Conservation (phyloP, 2,888 invertebrate genomes). For the Acholoe squamosa region DNA sequence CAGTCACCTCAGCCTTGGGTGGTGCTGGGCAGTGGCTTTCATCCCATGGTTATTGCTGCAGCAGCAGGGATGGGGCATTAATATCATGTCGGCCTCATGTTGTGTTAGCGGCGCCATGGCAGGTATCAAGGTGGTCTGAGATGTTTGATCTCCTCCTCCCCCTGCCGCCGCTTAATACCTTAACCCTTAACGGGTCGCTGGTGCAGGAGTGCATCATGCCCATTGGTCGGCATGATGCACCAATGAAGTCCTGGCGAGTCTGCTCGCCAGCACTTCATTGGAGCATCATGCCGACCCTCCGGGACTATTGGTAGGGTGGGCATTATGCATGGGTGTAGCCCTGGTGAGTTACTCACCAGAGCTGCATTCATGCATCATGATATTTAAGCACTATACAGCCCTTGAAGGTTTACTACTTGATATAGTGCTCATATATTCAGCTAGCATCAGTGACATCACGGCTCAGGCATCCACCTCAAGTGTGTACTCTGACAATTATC, state of each 20-base stretch:
- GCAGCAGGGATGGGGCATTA: not conserved
- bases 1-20: not conserved
- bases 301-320: too few species aligned
- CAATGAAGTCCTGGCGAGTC: too few species aligned
- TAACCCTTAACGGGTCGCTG: too few species aligned
- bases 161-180: not conserved
- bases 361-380: too few species aligned
- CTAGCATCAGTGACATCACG: not conserved
- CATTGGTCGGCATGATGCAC: too few species aligned
- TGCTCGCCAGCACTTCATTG: too few species aligned
- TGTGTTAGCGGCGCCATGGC: not conserved
- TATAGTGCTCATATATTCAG: not conserved
- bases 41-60: not conserved
- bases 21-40: not conserved
- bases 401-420: too few species aligned
- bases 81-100: constrained; percentile 13
- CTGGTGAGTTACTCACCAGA: too few species aligned
- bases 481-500: constrained; percentile 6
- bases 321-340: too few species aligned
- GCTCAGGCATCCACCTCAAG: not conserved
- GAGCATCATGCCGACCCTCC: too few species aligned
- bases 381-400: too few species aligned
- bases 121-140: not conserved
- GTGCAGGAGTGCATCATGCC: too few species aligned
- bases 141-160: not conserved